These are phyloP conservation scores for Drosophila nr. medialis DNA, from an alignment of 2,888 invertebrate genomes.

Conservation along the genomic window DNA sequence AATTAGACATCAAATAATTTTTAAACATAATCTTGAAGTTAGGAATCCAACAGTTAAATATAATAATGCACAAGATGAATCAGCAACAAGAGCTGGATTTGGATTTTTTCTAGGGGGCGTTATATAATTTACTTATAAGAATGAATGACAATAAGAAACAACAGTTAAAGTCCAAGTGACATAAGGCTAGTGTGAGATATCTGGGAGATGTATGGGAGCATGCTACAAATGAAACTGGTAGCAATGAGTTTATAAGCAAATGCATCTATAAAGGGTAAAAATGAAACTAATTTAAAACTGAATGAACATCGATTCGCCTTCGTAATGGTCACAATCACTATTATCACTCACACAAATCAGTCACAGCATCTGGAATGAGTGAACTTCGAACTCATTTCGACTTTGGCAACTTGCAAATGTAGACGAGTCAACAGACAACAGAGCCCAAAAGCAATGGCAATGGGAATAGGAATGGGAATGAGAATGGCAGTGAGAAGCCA, in stretches of 20 bases:
- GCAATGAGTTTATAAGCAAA: not conserved
- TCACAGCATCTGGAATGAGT: conserved; percentile 5
- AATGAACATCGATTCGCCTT: not conserved
- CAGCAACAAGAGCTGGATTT: not conserved
- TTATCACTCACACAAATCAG: conserved; percentile 21
- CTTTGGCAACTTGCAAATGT: conserved; percentile 32
- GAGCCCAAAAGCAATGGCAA: conserved; percentile 9
- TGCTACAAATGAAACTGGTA: not conserved
- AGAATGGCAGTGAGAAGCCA: conserved; percentile 34
- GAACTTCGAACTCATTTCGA: conserved; percentile 31
- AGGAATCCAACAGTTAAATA: not conserved
- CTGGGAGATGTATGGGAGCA: not conserved
- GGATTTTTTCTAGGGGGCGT: not conserved
- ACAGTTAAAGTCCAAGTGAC: not conserved
- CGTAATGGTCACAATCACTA: conserved; percentile 30
- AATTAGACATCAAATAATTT: not conserved
- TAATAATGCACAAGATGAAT: too few species aligned
- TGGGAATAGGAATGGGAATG: not conserved
- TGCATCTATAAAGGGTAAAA: not conserved
- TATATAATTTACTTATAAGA: not conserved
- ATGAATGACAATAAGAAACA: not conserved
- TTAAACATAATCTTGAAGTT: not conserved
- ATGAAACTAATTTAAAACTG: not conserved
- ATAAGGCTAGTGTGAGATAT: not conserved
- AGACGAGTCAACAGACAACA: conserved; percentile 11